These are phyloP conservation scores for Hirundichthys speculiger DNA, from an alignment of 2,113 vertebrate species.

Conservation along the genomic window DNA sequence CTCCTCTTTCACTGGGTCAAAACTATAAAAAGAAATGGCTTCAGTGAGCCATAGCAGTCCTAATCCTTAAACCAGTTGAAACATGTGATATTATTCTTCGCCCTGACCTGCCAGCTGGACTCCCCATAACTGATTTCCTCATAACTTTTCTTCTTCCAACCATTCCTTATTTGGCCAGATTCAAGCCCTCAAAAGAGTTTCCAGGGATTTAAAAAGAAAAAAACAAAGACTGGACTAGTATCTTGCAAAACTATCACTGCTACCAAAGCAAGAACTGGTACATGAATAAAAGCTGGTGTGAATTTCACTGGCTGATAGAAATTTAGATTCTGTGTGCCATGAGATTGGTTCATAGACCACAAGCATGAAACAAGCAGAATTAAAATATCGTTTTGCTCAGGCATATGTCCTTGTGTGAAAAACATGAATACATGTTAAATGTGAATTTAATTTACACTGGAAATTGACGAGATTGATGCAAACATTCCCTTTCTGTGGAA, in stretches of 20 bases:
- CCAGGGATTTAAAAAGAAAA: too few relatives aligned
- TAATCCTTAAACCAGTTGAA: conserved; percentile 9
- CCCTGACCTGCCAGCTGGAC: conserved; percentile 10
- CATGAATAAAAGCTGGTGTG: background rate
- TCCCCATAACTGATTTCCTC: conserved; percentile 21
- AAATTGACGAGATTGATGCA: background rate
- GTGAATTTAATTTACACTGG: too few relatives aligned
- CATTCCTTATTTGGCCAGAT: conserved; percentile 12
- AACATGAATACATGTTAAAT: too few relatives aligned
- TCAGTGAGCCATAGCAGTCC: conserved; percentile 21
- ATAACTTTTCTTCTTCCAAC: conserved; percentile 30
- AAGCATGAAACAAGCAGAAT: too few relatives aligned
- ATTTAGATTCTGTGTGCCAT: background rate
- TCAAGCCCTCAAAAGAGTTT: conserved; percentile 6
- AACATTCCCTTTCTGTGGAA: background rate
- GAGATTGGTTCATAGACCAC: too few relatives aligned
- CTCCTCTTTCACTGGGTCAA: conserved; percentile 21
- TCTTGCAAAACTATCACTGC: conserved; percentile 1
- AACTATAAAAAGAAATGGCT: conserved; percentile 35
- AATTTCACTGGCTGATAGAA: background rate
- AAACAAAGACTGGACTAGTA: too few relatives aligned
- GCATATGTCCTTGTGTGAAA: too few relatives aligned
- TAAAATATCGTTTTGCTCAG: too few relatives aligned
- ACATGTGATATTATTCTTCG: background rate
- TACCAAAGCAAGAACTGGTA: background rate